Base-by-base conservation (phyloP, 2,797 vertebrate genomes). In the Tapirus indicus region DNA sequence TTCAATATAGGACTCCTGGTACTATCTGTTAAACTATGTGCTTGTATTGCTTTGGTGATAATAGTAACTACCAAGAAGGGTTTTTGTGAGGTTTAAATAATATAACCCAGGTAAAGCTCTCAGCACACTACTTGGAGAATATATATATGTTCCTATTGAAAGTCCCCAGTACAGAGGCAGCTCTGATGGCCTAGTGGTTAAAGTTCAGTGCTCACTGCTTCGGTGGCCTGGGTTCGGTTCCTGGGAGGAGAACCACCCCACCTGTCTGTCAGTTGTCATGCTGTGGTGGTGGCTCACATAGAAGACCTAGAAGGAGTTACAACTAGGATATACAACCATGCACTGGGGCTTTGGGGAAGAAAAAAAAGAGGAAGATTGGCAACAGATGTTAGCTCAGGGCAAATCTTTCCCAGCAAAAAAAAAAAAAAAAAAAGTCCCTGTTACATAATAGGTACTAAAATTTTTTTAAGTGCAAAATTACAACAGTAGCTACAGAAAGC, bases 1-100 rank as follows among this genome's bases (percentile, higher is more conserved):
- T 91, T 41, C 54, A 91, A 18, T 58, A 77, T 49, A 88, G 16
- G 29, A 75, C 29, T 88, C 12, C 35, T 47, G 18, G 29, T 82
- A 86, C 62, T 87, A 68, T 92, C 52, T 89, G 29, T 78, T 58
- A 77, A 94, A 54, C 56, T 54, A 72, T 62, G 4, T 78, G 20
- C 49, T 84, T 84, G 69, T 69, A 85, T 71, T 79, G 38, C 38
- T 71, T 93, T 94, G 41, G 88, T 79, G 94, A 90, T 79, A 92
- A 41, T 41, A 91, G 66, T 49, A 92, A 79, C 29, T 64, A 47
- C 58, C 16, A 16, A 80, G 60, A 72, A 58, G 35, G 17, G 7
- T 44, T 68, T 94, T 88, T 87, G 52, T 58, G 27, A n/a, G 3
- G 16, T 78, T 87, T 93, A 91, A 93, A 62, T 84, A 88, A 92